A percentile compares a stretch with the other conserved stretches of the same genome.
These are phyloP conservation scores for Elgonia sp. DNA, from an alignment of 2,888 invertebrate species.

Conservation along the genomic window DNA sequence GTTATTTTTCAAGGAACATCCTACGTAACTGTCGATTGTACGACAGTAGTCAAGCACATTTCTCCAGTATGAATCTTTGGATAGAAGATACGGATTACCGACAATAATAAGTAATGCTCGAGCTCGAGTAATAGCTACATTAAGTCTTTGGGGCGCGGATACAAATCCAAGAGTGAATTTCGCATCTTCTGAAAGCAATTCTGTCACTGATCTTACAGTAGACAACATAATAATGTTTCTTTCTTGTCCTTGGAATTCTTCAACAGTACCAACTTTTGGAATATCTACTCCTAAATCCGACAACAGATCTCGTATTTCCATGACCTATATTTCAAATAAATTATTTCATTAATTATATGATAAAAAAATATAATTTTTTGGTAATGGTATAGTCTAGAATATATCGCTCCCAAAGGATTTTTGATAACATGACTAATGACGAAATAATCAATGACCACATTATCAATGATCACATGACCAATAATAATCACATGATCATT, in stretches of 20 bases:
- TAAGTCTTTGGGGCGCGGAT: constrained; percentile 92
- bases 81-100: constrained; percentile 88
- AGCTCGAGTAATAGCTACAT: constrained; percentile 96
- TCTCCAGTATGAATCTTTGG: constrained; percentile 91
- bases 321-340: constrained; percentile 87
- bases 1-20: constrained; percentile 88
- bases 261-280: constrained; percentile 93
- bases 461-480: too few relatives aligned
- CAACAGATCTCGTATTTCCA: constrained; percentile 89
- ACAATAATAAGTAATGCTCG: constrained; percentile 92
- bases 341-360: too few relatives aligned
- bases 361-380: too few relatives aligned
- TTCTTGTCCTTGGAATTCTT: constrained; percentile 96
- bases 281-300: constrained; percentile 87
- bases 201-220: constrained; percentile 89
- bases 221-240: constrained; percentile 92
- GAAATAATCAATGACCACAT: too few relatives aligned
- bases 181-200: constrained; percentile 87
- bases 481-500: too few relatives aligned
- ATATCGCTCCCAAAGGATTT: too few relatives aligned
- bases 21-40: constrained; percentile 90
- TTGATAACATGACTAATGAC: too few relatives aligned
- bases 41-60: constrained; percentile 89
- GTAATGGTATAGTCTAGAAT: too few relatives aligned
- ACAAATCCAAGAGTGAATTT: constrained; percentile 91